phyloP scores from a whole-genome alignment of 2,113 vertebrate genomes.

The Platysteira castanea region DNA sequence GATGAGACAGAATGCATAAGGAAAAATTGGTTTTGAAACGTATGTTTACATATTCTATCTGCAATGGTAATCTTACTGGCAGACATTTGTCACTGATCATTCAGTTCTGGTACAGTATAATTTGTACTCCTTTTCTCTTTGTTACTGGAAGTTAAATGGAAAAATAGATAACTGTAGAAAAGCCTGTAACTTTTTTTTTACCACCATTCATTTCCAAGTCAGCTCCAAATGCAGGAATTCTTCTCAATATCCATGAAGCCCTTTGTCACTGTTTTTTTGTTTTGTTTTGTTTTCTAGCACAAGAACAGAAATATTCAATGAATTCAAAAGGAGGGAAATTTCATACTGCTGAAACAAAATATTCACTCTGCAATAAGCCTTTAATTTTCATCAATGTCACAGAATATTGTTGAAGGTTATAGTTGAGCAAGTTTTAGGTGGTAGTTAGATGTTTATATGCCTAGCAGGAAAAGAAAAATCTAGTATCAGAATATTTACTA shows the following conservation, averaged over 20 bases:
- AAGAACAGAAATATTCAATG: background rate
- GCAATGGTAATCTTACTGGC: background rate
- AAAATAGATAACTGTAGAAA: background rate
- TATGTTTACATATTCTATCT: constrained; percentile 15
- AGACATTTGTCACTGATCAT: background rate
- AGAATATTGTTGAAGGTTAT: background rate
- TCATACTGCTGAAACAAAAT: background rate
- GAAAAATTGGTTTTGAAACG: background rate
- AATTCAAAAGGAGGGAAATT: background rate
- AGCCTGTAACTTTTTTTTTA: background rate
- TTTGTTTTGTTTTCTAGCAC: background rate
- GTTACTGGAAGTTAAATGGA: background rate
- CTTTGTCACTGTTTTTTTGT: background rate
- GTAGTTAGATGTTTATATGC: background rate
- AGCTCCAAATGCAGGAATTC: background rate
- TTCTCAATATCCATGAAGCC: background rate
- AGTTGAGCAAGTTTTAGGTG: background rate
- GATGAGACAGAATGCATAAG: background rate
- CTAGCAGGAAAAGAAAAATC: background rate
- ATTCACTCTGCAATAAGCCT: background rate
- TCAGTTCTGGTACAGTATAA: background rate
- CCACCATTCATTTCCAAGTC: background rate
- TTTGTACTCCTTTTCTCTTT: background rate
- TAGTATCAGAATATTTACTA: background rate
- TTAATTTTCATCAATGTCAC: background rate